These are phyloP conservation scores for Deroptyus accipitrinus DNA, from an alignment of 2,113 vertebrate genomes.

Conservation along the genomic window DNA sequence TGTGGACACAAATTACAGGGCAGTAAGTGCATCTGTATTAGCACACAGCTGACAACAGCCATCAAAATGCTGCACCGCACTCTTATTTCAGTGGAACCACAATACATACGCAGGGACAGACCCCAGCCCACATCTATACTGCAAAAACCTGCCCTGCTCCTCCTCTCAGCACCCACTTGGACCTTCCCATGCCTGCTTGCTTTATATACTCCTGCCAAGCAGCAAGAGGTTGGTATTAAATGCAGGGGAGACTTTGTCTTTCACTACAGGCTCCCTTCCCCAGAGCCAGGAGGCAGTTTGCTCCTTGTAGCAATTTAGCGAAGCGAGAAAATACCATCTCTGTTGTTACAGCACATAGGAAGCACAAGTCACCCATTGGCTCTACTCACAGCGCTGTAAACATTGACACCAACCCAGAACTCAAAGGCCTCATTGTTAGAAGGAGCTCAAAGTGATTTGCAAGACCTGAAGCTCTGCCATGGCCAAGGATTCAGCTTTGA, in stretches of 20 bases:
- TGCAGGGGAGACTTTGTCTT: background rate
- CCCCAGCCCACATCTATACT: background rate
- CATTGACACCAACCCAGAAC: background rate
- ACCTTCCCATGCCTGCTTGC: background rate
- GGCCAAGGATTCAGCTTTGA: background rate
- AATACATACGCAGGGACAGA: background rate
- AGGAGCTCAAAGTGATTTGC: background rate
- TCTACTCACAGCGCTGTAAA: background rate
- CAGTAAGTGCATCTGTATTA: background rate
- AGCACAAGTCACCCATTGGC: background rate
- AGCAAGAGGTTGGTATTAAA: background rate
- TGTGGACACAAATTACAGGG: rapidly evolving
- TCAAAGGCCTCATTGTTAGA: background rate
- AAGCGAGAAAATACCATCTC: background rate
- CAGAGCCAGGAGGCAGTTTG: background rate
- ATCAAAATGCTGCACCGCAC: background rate
- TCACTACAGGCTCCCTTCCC: background rate
- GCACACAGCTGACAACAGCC: background rate
- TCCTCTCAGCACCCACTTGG: background rate
- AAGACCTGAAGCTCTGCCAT: background rate
- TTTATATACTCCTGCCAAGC: background rate
- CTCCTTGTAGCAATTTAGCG: background rate
- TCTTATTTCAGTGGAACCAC: background rate
- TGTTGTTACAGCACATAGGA: background rate
- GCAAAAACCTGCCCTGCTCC: background rate